Evolutionary conservation across 2,797 vertebrate species (phyloP).

Genomic region (Ctenochaetus hawaiiensis): DNA sequence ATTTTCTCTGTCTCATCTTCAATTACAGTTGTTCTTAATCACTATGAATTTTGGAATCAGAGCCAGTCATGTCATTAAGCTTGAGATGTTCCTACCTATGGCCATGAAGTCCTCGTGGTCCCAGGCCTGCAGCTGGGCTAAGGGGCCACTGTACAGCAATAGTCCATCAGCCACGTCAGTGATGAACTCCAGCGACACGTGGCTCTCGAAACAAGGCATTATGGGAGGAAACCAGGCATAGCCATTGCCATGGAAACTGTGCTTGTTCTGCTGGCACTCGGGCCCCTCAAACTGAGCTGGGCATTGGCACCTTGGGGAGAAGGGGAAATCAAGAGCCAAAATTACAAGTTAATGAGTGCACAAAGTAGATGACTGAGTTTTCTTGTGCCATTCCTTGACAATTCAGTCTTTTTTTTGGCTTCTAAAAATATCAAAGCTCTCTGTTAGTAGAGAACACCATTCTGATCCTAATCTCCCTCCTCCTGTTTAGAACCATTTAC

Average conservation of each 20-base stretch:
- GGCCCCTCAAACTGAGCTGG: conserved; percentile 88
- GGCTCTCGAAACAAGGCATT: conserved; percentile 88
- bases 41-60: neutral
- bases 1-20: neutral
- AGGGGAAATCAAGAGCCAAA: conserved; percentile 36
- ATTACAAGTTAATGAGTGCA: conserved; percentile 39
- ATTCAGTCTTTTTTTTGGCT: neutral
- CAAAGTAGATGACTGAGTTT: conserved; percentile 1
- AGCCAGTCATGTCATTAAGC: neutral
- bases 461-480: neutral
- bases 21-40: neutral
- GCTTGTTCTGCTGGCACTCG: conserved; percentile 91
- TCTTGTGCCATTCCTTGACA: conserved; percentile 18
- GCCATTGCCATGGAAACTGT: conserved; percentile 90
- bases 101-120: conserved; percentile 88
- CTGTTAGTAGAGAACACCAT: neutral
- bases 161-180: conserved; percentile 87
- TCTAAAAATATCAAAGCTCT: neutral
- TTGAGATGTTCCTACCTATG: conserved; percentile 81
- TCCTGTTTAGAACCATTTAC: conserved; percentile 40
- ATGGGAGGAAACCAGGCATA: conserved; percentile 91
- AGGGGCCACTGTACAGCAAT: conserved; percentile 88
- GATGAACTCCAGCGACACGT: conserved; percentile 89
- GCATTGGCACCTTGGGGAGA: conserved; percentile 87
- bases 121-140: conserved; percentile 85